Evolutionary conservation across 2,113 vertebrate genomes (phyloP).

Genomic region (Leucoraja erinaceus): DNA sequence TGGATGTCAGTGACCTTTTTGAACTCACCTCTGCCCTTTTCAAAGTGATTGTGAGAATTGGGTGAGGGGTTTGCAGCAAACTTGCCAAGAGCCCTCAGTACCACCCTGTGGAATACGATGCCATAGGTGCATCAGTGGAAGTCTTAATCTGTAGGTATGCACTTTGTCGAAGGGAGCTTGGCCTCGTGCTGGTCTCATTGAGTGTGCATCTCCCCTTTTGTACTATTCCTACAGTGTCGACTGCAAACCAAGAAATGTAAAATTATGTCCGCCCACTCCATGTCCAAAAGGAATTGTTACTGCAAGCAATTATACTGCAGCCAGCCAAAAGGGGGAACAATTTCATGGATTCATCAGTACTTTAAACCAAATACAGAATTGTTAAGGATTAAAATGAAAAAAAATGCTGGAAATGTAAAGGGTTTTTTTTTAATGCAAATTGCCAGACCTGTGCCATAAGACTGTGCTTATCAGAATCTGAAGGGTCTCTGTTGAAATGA

Average conservation of each 20-base stretch:
- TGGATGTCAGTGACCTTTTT: neutral
- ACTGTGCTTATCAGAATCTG: neutral
- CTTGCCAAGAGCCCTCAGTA: neutral
- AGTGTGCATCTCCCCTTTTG: conserved; percentile 27
- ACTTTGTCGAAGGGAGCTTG: conserved; percentile 25
- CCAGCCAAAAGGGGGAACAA: neutral
- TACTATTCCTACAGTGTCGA: neutral
- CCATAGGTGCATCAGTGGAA: neutral
- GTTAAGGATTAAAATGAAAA: neutral
- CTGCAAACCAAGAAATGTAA: neutral
- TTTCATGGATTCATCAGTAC: neutral
- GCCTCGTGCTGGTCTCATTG: conserved; percentile 19
- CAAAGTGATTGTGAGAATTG: neutral
- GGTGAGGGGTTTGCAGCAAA: neutral
- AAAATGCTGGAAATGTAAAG: neutral
- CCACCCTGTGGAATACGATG: neutral
- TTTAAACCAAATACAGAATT: neutral
- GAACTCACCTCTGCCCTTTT: neutral
- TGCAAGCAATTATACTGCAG: neutral
- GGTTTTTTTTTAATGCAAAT: neutral
- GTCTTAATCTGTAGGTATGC: conserved; percentile 6
- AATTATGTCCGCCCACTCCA: neutral
- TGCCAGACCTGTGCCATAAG: neutral
- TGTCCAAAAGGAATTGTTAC: neutral
- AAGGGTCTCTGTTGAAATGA: neutral